Percentiles rank a stretch among this genome's conserved stretches.
phyloP scores from a whole-genome alignment of 2,888 invertebrate genomes.

The Encarsia formosa region DNA sequence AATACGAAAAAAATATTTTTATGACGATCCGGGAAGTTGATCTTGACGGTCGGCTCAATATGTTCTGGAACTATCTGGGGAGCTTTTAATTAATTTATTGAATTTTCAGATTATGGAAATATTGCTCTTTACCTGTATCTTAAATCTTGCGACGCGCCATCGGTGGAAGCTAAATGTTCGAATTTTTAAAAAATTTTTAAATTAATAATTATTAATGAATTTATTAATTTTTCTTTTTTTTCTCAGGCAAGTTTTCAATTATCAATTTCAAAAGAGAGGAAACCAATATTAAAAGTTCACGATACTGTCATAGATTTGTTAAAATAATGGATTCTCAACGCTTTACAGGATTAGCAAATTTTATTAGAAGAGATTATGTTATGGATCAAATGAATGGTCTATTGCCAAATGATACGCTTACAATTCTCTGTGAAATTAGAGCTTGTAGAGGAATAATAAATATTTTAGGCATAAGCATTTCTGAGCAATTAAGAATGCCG shows the following conservation, averaged over 20 bases:
- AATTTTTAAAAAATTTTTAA: too few relatives aligned
- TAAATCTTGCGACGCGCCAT: slow-evolving; percentile 20
- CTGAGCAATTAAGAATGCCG: slow-evolving; percentile 14
- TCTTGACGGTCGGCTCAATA: too few relatives aligned
- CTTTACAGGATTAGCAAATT: slow-evolving; percentile 20
- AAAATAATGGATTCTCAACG: slow-evolving; percentile 17
- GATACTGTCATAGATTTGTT: slow-evolving; percentile 22
- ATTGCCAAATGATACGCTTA: slow-evolving; percentile 22
- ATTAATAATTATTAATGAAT: too few relatives aligned
- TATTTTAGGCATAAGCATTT: slow-evolving; percentile 21
- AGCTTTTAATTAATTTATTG: too few relatives aligned
- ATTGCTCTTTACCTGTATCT: slow-evolving; percentile 21
- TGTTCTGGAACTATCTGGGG: too few relatives aligned
- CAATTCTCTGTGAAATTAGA: slow-evolving; percentile 23
- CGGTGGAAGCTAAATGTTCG: slow-evolving; percentile 24
- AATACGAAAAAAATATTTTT: too few relatives aligned
- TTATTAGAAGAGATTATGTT: slow-evolving; percentile 20
- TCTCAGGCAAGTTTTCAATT: slow-evolving; percentile 24
- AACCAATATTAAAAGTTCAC: slow-evolving; percentile 20
- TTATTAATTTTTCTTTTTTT: too few relatives aligned
- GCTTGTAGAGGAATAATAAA: slow-evolving; percentile 23
- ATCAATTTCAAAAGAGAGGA: slow-evolving; percentile 21
- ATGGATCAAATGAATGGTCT: slow-evolving; percentile 20
- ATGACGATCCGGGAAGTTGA: too few relatives aligned
- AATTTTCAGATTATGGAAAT: slow-evolving; percentile 21